These are phyloP conservation scores for Calosoma granatense DNA, from an alignment of 1,140 invertebrate species.

Conservation along the genomic window DNA sequence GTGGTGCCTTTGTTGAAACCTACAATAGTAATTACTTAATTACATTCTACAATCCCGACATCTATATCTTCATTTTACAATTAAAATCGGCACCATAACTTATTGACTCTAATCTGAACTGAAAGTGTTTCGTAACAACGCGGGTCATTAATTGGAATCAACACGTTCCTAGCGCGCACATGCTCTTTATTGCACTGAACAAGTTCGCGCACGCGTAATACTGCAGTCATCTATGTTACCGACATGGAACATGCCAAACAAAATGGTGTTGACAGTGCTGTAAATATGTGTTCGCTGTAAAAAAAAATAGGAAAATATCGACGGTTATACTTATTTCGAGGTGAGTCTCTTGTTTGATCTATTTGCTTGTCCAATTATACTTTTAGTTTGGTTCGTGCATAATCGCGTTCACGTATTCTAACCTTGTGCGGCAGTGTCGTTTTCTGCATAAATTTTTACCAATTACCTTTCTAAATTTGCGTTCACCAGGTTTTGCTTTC, in stretches of 20 bases:
- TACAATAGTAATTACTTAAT: conserved; percentile 30
- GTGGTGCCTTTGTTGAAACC: conserved; percentile 80
- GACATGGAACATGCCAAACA: neutral
- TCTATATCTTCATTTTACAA: neutral
- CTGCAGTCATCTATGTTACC: neutral
- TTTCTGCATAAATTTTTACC: neutral
- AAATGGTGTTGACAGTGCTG: conserved; percentile 1
- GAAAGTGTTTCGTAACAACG: no score
- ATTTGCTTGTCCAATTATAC: neutral
- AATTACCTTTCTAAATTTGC: conserved; percentile 72
- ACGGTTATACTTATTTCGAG: neutral
- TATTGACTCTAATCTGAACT: no score
- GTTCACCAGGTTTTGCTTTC: conserved; percentile 73
- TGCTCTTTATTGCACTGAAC: no score
- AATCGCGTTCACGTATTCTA: no score
- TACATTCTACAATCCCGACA: neutral
- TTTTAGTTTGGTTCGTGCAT: no score
- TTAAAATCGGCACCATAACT: no score
- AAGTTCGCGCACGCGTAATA: no score
- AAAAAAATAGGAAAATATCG: neutral
- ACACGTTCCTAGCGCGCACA: no score
- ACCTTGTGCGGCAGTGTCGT: no score
- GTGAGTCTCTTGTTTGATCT: neutral
- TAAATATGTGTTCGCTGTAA: neutral
- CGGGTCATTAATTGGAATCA: no score